phyloP scores from a whole-genome alignment of 1,140 invertebrate genomes.

The Galleria mellonella region DNA sequence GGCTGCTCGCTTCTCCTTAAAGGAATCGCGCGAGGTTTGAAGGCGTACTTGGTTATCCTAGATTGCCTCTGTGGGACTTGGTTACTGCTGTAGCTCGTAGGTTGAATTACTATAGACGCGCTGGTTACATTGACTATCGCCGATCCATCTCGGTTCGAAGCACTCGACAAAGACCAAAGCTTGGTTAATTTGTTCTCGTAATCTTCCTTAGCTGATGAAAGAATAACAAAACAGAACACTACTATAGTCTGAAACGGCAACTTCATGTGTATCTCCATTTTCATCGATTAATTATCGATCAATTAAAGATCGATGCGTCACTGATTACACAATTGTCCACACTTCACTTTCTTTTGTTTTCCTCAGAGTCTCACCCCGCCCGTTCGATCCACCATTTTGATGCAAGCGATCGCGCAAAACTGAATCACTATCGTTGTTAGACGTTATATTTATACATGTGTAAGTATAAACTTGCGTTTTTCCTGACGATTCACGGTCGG shows the following conservation, averaged over 20 bases:
- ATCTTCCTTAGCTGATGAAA: constrained; percentile 27
- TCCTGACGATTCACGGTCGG: constrained; percentile 60
- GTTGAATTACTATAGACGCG: constrained; percentile 43
- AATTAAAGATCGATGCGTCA: constrained; percentile 25
- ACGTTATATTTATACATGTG: constrained; percentile 69
- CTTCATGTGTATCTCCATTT: constrained; percentile 35
- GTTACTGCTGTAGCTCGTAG: constrained; percentile 23
- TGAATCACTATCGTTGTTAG: constrained; percentile 55
- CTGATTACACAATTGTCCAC: constrained; percentile 32
- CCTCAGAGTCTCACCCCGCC: constrained; percentile 26
- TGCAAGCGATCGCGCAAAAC: constrained; percentile 65
- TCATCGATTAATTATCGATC: constrained; percentile 22
- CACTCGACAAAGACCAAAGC: constrained; percentile 34
- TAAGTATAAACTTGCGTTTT: constrained; percentile 63
- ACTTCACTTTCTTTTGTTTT: constrained; percentile 51
- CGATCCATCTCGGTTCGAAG: constrained; percentile 34
- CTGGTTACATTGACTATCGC: constrained; percentile 44
- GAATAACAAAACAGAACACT: constrained; percentile 32
- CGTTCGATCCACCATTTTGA: constrained; percentile 58
- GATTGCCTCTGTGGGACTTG: constrained; percentile 16
- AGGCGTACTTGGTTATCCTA: constrained; percentile 32
- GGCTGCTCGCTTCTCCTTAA: constrained; percentile 27
- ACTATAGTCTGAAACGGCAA: constrained; percentile 29
- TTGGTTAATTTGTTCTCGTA: constrained; percentile 48
- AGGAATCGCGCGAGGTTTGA: constrained; percentile 49